A percentile compares a stretch with the other conserved stretches of the same genome.
Conservation (phyloP, 2,888 invertebrate genomes). For the Opisthograptis luteolata region DNA sequence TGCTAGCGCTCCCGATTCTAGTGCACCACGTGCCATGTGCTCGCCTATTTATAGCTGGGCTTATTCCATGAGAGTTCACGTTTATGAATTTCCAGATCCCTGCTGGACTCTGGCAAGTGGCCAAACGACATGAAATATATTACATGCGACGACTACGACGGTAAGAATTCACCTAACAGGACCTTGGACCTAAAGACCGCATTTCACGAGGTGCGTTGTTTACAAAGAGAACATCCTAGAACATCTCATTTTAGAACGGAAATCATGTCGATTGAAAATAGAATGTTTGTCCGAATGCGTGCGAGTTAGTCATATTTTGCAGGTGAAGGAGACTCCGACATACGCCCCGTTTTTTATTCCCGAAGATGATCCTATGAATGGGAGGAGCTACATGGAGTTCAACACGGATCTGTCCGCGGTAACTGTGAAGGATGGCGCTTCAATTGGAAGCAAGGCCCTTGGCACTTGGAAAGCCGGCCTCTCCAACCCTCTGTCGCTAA, state of each 20-base stretch:
- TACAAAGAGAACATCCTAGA: constrained; percentile 33
- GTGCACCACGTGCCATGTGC: constrained; percentile 58
- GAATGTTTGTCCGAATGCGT: constrained; percentile 13
- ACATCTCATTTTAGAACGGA: constrained; percentile 6
- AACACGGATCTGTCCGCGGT: constrained; percentile 89
- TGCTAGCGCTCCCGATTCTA: constrained; percentile 57
- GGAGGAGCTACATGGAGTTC: constrained; percentile 90
- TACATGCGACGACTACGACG: constrained; percentile 91
- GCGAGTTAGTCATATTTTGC: constrained; percentile 27
- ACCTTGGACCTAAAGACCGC: constrained; percentile 88
- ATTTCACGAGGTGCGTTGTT: constrained; percentile 85
- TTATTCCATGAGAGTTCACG: constrained; percentile 71
- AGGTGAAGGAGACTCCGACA: constrained; percentile 87
- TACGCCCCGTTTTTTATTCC: constrained; percentile 88
- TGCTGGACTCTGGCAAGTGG: constrained; percentile 89
- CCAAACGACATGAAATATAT: constrained; percentile 89
- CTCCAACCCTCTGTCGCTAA: constrained; percentile 86
- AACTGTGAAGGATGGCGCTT: constrained; percentile 88
- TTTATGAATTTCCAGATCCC: constrained; percentile 85
- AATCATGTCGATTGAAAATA: constrained; percentile 21
- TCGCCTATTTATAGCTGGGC: constrained; percentile 69
- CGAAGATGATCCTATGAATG: constrained; percentile 86
- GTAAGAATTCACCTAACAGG: constrained; percentile 89
- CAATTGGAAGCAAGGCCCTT: constrained; percentile 87
- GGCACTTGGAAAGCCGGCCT: constrained; percentile 93